Conservation (phyloP, 2,113 vertebrate genomes). For the Saccopteryx bilineata region DNA sequence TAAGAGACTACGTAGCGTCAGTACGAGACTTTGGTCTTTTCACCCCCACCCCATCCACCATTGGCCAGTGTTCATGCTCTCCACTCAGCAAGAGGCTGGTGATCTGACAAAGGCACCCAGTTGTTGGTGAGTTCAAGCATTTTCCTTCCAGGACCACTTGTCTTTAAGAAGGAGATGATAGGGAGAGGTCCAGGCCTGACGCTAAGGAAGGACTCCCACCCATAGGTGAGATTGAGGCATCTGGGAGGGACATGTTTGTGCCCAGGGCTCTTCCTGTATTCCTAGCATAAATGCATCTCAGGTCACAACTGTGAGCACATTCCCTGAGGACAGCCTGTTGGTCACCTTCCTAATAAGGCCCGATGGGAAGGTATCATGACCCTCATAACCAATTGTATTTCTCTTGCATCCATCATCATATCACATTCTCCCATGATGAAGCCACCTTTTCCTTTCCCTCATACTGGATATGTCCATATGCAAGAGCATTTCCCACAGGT, state of each 20-base stretch:
- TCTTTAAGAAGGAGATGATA: not conserved
- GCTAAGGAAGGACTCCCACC: not conserved
- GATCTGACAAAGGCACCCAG: not conserved
- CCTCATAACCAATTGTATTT: no score
- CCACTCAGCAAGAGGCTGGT: not conserved
- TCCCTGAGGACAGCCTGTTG: not conserved
- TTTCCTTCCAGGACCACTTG: not conserved
- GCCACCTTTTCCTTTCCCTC: not conserved
- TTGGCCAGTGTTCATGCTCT: not conserved
- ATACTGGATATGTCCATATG: not conserved
- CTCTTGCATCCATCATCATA: not conserved
- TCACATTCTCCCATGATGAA: not conserved
- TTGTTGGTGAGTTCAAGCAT: not conserved
- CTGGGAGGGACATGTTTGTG: not conserved
- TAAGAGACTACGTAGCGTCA: not conserved
- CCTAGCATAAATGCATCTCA: not conserved
- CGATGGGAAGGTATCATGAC: not conserved
- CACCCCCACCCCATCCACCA: accelerated
- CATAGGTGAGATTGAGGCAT: not conserved
- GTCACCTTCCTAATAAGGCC: not conserved
- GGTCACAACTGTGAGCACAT: not conserved
- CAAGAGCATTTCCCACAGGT: not conserved
- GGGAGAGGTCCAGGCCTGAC: not conserved
- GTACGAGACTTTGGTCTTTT: not conserved
- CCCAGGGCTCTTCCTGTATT: not conserved